Base-by-base conservation (phyloP, 2,888 invertebrate species). In the Netelia melanura region DNA sequence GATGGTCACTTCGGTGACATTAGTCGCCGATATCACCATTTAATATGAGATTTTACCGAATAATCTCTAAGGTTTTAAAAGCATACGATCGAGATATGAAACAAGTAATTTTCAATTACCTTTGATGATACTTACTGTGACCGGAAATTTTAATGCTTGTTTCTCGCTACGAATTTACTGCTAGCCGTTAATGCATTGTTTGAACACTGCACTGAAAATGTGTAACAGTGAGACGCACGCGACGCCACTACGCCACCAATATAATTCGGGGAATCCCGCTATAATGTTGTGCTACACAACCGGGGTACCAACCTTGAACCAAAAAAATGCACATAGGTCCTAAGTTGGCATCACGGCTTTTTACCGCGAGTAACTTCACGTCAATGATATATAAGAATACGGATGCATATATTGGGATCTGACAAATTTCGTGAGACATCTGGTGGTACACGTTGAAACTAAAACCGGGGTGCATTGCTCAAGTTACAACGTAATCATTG, bases 1-100 rank as follows among this genome's bases (percentile, higher is more conserved):
- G n/a, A 43, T 72, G 58, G 58, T 72, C 58, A 58, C 58, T 58
- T 72, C 71, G 71, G 56, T 72, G 71, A 72, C 58, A 72, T 17
- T 43, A 43, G 71, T 58, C 14, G 17, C 58, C 58, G 14, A 43
- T 56, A 43, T 72, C 5, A 72, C n/a, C 71, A 72, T 56, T 54
- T 17, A 8, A 70, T 70, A 38, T 54, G 10, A 70, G 17, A 70
- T 70, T n/a, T 23, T 68, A 11, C 17, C 30, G 8, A n/a, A 3
- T 30, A 30, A 30, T 30, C 30, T 30, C 30, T 30, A 30, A 3
- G 30, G 3, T 54, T 56, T 56, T 38, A 30, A 3, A 5, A 38
- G 38, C 54, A 67, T 23, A 67, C 48, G 38, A 17, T 17, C 54
- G 30, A 48, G 25, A 48, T 54, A 70, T 70, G 17, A 54, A 70